Conservation (phyloP, 2,797 vertebrate genomes). For the Helarctos malayanus region DNA sequence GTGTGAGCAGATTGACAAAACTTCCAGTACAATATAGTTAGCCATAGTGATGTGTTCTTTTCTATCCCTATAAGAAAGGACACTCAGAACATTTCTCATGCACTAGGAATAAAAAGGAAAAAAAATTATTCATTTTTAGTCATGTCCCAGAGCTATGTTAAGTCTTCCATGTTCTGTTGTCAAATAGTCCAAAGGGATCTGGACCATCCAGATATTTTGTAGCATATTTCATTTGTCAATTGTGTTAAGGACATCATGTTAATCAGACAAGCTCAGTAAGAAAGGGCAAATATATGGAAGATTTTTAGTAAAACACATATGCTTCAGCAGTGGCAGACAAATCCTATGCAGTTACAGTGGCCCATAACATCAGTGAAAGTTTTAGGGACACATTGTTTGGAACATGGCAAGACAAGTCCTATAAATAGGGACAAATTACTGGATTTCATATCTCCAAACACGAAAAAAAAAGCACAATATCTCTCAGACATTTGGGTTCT, state of each 20-base stretch:
- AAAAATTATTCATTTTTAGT: not conserved
- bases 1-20: not conserved
- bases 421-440: not conserved
- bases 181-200: not conserved
- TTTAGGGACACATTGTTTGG: not conserved
- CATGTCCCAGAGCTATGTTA: not conserved
- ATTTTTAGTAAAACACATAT: not conserved
- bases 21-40: not conserved
- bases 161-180: not conserved
- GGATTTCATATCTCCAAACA: not conserved
- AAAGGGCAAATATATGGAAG: not conserved
- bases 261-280: not conserved
- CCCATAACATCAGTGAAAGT: not conserved
- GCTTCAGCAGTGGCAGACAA: not conserved
- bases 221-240: not conserved
- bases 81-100: slow-evolving; percentile 17
- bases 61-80: not conserved
- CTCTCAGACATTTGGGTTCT: not conserved
- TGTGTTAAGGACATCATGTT: not conserved
- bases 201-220: not conserved
- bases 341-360: not conserved
- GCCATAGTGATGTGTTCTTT: not conserved
- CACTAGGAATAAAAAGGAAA: not conserved
- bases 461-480: not conserved
- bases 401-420: not conserved